phyloP scores from a whole-genome alignment of 2,797 vertebrate genomes.

The Lacerta agilis region DNA sequence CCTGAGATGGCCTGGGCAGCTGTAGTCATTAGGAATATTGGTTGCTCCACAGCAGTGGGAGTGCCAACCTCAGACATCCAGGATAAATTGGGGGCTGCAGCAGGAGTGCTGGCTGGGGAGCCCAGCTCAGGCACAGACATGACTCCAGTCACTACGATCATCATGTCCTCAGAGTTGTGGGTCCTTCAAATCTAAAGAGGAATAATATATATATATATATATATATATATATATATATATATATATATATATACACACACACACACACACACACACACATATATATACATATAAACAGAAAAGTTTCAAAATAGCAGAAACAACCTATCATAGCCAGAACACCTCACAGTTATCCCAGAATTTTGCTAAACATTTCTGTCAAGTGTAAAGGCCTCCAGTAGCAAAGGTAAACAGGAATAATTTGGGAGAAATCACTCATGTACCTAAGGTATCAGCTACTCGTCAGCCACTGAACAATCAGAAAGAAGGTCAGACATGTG shows the following conservation, averaged over 20 bases:
- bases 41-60: conserved; percentile 84
- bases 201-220: conserved; percentile 5
- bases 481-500: neutral
- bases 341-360: conserved; percentile 39
- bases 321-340: conserved; percentile 21
- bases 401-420: neutral
- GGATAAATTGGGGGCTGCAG: conserved; percentile 83
- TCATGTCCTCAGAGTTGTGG: conserved; percentile 70
- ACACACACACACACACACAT: too few relatives aligned
- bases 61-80: conserved; percentile 84
- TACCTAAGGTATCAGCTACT: neutral
- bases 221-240: neutral
- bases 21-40: conserved; percentile 94
- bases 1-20: conserved; percentile 93
- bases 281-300: neutral
- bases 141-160: conserved; percentile 78
- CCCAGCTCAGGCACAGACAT: conserved; percentile 79
- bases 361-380: neutral
- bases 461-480: neutral
- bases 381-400: neutral
- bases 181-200: conserved; percentile 73
- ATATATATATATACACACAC: neutral
- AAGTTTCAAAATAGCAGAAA: neutral
- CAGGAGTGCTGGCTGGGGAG: conserved; percentile 75
- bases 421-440: neutral